Evolutionary conservation across 2,113 vertebrate species (phyloP).

Genomic region (Nannobrachium achirus): DNA sequence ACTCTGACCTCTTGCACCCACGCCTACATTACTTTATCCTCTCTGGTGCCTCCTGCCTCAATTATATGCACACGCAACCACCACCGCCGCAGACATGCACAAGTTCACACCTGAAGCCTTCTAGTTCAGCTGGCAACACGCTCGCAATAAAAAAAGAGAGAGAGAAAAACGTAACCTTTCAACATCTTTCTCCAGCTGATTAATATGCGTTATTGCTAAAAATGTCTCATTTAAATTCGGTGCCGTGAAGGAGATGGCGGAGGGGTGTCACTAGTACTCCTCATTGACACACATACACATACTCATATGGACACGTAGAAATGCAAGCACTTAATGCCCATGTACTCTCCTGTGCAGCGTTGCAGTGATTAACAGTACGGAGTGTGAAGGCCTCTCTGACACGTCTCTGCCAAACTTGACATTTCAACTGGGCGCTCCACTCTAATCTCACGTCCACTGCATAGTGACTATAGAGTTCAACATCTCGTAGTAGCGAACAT

Average conservation of each 20-base stretch:
- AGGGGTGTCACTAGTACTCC: constrained; percentile 51
- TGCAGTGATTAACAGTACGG: constrained; percentile 60
- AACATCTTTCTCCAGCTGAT: constrained; percentile 57
- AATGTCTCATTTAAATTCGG: constrained; percentile 79
- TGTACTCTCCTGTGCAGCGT: constrained; percentile 40
- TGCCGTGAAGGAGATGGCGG: constrained; percentile 55
- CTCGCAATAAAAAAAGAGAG: constrained; percentile 32
- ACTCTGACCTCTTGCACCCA: constrained; percentile 45
- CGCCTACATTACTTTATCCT: constrained; percentile 37
- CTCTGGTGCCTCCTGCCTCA: constrained; percentile 15
- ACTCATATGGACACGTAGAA: constrained; percentile 18
- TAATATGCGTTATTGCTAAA: constrained; percentile 72
- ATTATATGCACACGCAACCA: constrained; percentile 2
- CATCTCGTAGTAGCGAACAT: too few species aligned
- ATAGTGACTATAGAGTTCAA: too few species aligned
- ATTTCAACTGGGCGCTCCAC: constrained; percentile 64
- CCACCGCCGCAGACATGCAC: not conserved
- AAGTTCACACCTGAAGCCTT: constrained; percentile 11
- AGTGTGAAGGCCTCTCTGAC: constrained; percentile 63
- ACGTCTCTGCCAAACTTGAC: constrained; percentile 65
- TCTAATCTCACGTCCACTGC: constrained; percentile 54
- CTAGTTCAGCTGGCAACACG: constrained; percentile 39
- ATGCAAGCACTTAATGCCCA: constrained; percentile 17
- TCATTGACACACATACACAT: constrained; percentile 34
- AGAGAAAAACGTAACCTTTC: constrained; percentile 67